Evolutionary conservation across 2,797 vertebrate genomes (phyloP).

Genomic region (Myotis myotis): DNA sequence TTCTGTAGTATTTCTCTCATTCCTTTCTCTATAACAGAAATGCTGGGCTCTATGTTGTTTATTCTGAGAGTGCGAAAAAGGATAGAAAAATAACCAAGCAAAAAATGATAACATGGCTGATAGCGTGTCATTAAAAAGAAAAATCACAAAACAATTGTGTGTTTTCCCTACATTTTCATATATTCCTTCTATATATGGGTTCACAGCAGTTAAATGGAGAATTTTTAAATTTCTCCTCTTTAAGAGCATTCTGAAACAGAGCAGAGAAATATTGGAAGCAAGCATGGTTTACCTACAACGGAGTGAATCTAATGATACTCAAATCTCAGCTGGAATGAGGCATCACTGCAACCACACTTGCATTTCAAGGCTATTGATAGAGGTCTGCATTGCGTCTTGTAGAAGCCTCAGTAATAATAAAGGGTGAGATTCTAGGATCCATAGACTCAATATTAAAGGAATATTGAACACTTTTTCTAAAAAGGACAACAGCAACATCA

Average conservation of each 20-base stretch:
- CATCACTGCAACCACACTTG: neutral
- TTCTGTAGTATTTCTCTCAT: neutral
- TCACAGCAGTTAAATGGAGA: neutral
- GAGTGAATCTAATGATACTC: neutral
- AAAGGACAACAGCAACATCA: neutral
- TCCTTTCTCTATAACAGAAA: slow-evolving; percentile 11
- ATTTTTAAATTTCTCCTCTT: neutral
- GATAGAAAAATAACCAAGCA: slow-evolving; percentile 44
- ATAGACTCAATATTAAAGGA: neutral
- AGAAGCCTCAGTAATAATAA: neutral
- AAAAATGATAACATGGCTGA: neutral
- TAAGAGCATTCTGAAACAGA: neutral
- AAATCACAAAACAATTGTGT: neutral
- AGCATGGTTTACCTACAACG: neutral
- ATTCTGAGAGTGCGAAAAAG: neutral
- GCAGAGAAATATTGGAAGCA: neutral
- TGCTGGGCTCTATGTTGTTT: neutral
- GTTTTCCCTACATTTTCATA: neutral
- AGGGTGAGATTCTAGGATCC: neutral
- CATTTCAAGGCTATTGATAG: neutral
- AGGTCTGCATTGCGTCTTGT: neutral
- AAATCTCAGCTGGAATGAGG: neutral
- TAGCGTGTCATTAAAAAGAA: neutral
- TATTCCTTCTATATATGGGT: neutral
- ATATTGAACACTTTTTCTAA: neutral